A percentile compares a stretch with the other conserved stretches of the same genome.
phyloP scores from a whole-genome alignment of 2,113 vertebrate genomes.

The Aspidoscelis tigris region DNA sequence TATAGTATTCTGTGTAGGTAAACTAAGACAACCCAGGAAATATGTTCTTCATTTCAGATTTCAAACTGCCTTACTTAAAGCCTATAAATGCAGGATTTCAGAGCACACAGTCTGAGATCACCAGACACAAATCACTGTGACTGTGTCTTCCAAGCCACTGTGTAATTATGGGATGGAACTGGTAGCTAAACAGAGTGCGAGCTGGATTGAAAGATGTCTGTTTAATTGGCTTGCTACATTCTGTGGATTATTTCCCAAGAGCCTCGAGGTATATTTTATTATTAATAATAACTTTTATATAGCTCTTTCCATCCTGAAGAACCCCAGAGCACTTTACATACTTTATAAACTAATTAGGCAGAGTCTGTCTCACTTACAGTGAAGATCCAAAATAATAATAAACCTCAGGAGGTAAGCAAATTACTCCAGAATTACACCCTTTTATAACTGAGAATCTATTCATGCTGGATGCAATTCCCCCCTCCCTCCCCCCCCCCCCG shows the following conservation, averaged over 20 bases:
- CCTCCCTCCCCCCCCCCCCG: too few species aligned
- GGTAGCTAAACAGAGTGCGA: slow-evolving; percentile 33
- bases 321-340: slow-evolving; percentile 63
- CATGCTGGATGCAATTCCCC: background rate
- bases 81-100: slow-evolving; percentile 52
- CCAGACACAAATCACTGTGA: slow-evolving; percentile 6
- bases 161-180: slow-evolving; percentile 45
- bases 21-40: slow-evolving; percentile 36
- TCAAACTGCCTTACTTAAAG: slow-evolving; percentile 9
- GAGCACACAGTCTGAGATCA: slow-evolving; percentile 38
- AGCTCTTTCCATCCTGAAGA: slow-evolving; percentile 54
- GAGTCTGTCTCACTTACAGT: slow-evolving; percentile 50
- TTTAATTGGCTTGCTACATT: slow-evolving; percentile 57
- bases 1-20: slow-evolving; percentile 4
- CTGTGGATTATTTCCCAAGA: slow-evolving; percentile 62
- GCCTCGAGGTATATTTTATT: slow-evolving; percentile 61
- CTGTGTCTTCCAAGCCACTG: slow-evolving; percentile 40
- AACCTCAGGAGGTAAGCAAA: slow-evolving; percentile 38
- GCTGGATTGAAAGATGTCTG: slow-evolving; percentile 52
- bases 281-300: slow-evolving; percentile 62
- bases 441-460: slow-evolving; percentile 49
- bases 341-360: slow-evolving; percentile 67
- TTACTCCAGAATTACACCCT: slow-evolving; percentile 52
- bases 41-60: slow-evolving; percentile 31
- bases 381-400: slow-evolving; percentile 28